phyloP scores from a whole-genome alignment of 2,113 vertebrate genomes.

The Hemiprocne comata region DNA sequence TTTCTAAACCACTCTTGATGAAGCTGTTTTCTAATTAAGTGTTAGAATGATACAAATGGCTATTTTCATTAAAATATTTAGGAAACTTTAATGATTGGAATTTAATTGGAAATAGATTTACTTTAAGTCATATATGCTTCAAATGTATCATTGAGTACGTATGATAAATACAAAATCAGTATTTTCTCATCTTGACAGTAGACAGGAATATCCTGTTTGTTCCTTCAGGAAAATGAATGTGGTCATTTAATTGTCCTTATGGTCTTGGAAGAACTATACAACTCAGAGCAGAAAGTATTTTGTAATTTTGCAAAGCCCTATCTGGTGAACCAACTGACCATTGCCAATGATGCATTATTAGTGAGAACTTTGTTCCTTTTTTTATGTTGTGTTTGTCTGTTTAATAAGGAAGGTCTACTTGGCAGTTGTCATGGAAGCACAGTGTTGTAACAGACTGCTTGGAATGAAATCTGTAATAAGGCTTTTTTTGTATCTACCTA shows the following conservation, averaged over 20 bases:
- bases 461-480: neutral
- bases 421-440: neutral
- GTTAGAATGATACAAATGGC: slow-evolving; percentile 9
- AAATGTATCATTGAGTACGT: neutral
- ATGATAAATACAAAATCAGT: neutral
- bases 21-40: slow-evolving; percentile 8
- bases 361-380: neutral
- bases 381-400: neutral
- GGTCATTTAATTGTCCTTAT: neutral
- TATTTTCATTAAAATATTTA: slow-evolving; percentile 24
- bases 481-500: neutral
- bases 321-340: neutral
- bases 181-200: neutral
- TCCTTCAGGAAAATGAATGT: neutral
- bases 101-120: slow-evolving; percentile 15
- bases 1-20: neutral
- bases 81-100: neutral
- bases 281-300: neutral
- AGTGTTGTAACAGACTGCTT: neutral
- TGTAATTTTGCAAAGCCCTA: neutral
- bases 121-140: neutral
- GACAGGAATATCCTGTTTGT: neutral
- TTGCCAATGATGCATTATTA: neutral
- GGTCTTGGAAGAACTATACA: neutral
- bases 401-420: neutral